These are phyloP conservation scores for Dreissena polymorpha DNA, from an alignment of 1,140 invertebrate genomes.

Conservation along the genomic window DNA sequence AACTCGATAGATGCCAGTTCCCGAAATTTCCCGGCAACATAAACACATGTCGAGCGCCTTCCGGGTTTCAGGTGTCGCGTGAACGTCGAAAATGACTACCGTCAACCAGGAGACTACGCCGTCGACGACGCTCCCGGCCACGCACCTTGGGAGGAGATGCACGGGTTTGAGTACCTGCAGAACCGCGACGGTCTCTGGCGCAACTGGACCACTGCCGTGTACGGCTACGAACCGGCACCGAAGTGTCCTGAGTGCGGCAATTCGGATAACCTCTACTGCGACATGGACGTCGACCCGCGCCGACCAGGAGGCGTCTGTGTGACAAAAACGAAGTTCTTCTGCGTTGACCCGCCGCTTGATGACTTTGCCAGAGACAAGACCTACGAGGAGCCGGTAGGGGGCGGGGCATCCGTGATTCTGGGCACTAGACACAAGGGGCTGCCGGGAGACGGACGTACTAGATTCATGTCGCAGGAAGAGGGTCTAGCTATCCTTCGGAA, in stretches of 20 bases:
- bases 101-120: neutral
- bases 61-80: neutral
- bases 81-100: neutral
- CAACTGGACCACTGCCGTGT: constrained; percentile 16
- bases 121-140: neutral
- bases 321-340: neutral
- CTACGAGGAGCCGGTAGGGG: no score
- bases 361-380: no score
- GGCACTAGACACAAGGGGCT: no score
- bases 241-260: constrained; percentile 67
- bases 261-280: constrained; percentile 72
- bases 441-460: no score
- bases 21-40: no score
- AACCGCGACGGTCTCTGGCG: constrained; percentile 25
- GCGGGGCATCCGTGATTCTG: no score
- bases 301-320: neutral
- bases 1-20: no score
- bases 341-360: neutral
- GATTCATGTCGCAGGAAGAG: no score
- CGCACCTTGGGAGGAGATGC: constrained; percentile 3
- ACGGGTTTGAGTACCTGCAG: neutral
- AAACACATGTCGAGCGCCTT: no score
- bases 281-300: neutral
- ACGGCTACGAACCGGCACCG: constrained; percentile 20
- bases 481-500: no score